Evolutionary conservation across 2,113 vertebrate species (phyloP).

Genomic region (Myrmophylax atrothorax): DNA sequence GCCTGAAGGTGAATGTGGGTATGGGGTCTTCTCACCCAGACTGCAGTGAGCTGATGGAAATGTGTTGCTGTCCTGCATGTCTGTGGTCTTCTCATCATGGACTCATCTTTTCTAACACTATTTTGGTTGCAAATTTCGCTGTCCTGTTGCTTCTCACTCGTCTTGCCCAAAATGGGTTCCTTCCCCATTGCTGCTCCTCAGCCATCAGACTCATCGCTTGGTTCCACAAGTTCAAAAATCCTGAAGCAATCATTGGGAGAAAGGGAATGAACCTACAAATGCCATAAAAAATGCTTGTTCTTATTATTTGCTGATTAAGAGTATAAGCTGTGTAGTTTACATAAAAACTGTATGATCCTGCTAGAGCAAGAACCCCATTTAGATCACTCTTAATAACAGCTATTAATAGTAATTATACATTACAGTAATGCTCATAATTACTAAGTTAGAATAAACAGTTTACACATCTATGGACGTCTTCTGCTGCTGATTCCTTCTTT

Average conservation of each 20-base stretch:
- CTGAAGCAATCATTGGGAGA: not conserved
- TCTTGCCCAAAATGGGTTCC: not conserved
- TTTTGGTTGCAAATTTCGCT: not conserved
- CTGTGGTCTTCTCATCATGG: not conserved
- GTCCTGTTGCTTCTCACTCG: not conserved
- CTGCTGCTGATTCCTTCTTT: not conserved
- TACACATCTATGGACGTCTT: not conserved
- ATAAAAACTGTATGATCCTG: not conserved
- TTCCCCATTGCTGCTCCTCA: not conserved
- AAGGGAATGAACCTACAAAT: not conserved
- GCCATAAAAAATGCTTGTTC: not conserved
- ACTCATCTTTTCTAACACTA: accelerated
- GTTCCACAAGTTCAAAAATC: not conserved
- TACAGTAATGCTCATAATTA: not conserved
- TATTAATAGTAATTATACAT: slow-evolving; percentile 20
- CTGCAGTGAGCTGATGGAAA: not conserved
- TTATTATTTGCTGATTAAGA: not conserved
- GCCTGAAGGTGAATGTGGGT: accelerated
- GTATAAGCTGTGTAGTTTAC: not conserved
- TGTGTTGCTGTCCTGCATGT: not conserved
- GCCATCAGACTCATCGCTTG: not conserved
- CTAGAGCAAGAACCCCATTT: not conserved
- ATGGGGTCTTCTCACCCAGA: not conserved
- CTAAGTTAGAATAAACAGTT: not conserved
- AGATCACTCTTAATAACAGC: not conserved